phyloP scores from a whole-genome alignment of 2,113 vertebrate genomes.

The Hippocampus barbouri region DNA sequence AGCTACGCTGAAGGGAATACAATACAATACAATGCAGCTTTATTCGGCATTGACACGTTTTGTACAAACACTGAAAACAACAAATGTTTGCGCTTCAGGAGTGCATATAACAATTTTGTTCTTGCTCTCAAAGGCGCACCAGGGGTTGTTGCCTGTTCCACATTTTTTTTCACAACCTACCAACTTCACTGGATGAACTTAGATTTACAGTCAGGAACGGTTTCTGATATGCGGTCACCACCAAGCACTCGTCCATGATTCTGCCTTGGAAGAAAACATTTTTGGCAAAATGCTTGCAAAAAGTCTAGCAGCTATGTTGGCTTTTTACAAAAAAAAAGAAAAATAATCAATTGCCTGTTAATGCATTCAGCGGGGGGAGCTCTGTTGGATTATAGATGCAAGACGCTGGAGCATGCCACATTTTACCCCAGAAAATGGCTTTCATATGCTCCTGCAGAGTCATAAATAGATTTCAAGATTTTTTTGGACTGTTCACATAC shows the following conservation, averaged over 20 bases:
- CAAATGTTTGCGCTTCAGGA: not conserved
- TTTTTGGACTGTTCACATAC: not conserved
- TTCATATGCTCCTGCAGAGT: not conserved
- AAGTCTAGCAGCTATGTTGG: not conserved
- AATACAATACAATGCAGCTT: no score
- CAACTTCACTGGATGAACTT: not conserved
- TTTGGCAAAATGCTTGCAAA: not conserved
- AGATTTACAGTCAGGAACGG: not conserved
- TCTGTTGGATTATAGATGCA: not conserved
- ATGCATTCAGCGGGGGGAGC: not conserved
- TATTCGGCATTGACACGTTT: no score
- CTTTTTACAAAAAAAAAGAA: not conserved
- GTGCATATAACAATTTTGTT: not conserved
- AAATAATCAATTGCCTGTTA: not conserved
- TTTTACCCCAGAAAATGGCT: not conserved
- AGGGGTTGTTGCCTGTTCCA: not conserved
- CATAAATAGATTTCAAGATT: slow-evolving; percentile 2
- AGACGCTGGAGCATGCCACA: not conserved
- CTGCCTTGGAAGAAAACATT: not conserved
- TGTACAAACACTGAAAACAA: no score
- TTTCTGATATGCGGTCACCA: not conserved
- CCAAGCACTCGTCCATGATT: not conserved
- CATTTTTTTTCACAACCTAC: not conserved
- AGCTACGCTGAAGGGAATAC: no score
- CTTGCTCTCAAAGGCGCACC: not conserved